Evolutionary conservation across 1,140 invertebrate genomes (phyloP).

Genomic region (Rhynchophorus ferrugineus): DNA sequence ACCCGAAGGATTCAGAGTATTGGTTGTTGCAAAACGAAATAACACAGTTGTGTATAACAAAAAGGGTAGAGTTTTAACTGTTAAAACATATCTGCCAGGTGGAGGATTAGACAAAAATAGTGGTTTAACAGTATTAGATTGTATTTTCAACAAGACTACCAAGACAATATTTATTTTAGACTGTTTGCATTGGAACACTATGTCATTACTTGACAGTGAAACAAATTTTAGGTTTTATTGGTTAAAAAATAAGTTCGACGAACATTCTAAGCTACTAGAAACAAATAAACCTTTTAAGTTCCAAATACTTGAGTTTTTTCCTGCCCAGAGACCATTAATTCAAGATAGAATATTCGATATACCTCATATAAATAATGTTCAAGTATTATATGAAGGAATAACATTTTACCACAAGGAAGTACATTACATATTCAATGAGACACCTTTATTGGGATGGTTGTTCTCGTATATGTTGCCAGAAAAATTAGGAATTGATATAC

Average conservation of each 20-base stretch:
- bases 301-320: slow-evolving; percentile 18
- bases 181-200: slow-evolving; percentile 73
- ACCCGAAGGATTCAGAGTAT: slow-evolving; percentile 69
- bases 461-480: slow-evolving; percentile 82
- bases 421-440: slow-evolving; percentile 67
- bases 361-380: slow-evolving; percentile 29
- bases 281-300: slow-evolving; percentile 22
- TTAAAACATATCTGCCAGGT: slow-evolving; percentile 56
- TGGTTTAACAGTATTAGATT: slow-evolving; percentile 65
- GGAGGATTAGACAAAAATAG: slow-evolving; percentile 42
- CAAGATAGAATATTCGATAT: slow-evolving; percentile 41
- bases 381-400: slow-evolving; percentile 60
- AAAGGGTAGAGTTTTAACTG: slow-evolving; percentile 13
- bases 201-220: slow-evolving; percentile 69
- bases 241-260: slow-evolving; percentile 59
- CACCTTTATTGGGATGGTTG: slow-evolving; percentile 83
- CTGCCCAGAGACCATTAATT: slow-evolving; percentile 38
- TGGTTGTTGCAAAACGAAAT: slow-evolving; percentile 69
- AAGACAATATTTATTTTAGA: slow-evolving; percentile 73
- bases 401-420: slow-evolving; percentile 75
- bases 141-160: slow-evolving; percentile 58
- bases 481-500: slow-evolving; percentile 53
- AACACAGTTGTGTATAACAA: slow-evolving; percentile 8
- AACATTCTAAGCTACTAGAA: slow-evolving; percentile 42
- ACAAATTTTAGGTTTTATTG: slow-evolving; percentile 69